Evolutionary conservation across 2,888 invertebrate genomes (phyloP), one percentile per base, ranked within the genome.

Genomic region (Doris montereyensis): DNA sequence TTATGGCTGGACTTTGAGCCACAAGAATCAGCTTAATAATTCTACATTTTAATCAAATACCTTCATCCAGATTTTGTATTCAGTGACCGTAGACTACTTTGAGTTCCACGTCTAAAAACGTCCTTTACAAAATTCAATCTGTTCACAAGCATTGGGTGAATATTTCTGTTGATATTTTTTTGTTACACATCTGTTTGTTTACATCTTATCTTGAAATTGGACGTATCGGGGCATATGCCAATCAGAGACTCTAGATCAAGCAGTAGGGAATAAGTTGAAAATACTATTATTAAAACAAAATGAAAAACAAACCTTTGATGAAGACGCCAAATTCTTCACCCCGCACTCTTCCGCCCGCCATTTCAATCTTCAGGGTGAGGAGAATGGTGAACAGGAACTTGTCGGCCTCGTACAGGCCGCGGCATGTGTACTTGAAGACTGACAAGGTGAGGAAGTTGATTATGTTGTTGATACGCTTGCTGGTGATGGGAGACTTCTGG

Each of bases 361-460:
- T 94, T 91, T 98, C 97, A 83, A 98, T 97, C 93, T 98, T 98
- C 93, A 98, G 96, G 0, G 97, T 97, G 91, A 98, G 93, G 95
- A 98, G 96, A 34, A 98, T 91, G 0, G 98, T 97, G 89, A 97
- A 98, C 13, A 98, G 92, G 70, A 96, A 95, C 91, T 98, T 97
- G 90, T 98, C 97, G 24, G 95, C 93, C 90, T 98, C 98, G 88
- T 97, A 98, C 65, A 98, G 94, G 90, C 97, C 97, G 74, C 98
- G 93, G 85, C 96, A 94, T 0, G 97, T 97, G 90, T 97, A 98
- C 52, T 94, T 95, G 95, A 97, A 98, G 0, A 97, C 96, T 92
- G 97, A 97, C 87, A 95, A 95, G 0, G 97, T 98, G 85, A 98
- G 93, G 90, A 97, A 96, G 83, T 95, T 94, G 32, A 98, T 93